Conservation (phyloP, 2,113 vertebrate species). For the Peromyscus polionotus region DNA sequence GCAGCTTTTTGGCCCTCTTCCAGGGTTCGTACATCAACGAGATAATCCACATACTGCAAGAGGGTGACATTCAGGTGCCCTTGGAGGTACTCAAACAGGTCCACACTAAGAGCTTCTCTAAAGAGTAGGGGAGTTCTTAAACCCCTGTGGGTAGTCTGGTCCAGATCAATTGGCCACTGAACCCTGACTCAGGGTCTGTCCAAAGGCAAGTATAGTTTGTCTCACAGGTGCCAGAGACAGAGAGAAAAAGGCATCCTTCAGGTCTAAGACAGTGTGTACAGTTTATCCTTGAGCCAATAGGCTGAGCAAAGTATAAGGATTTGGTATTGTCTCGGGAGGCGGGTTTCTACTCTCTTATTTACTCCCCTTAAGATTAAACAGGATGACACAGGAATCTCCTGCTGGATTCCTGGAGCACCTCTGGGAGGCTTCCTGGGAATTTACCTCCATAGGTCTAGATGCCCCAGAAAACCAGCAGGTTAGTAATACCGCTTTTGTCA, state of each 20-base stretch:
- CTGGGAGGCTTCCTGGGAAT: too few relatives aligned
- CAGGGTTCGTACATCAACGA: fast-evolving
- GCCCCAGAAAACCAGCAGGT: too few relatives aligned
- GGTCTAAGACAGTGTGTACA: not conserved
- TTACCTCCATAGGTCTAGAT: too few relatives aligned
- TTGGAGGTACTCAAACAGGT: not conserved
- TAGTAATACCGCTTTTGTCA: too few relatives aligned
- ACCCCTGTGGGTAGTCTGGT: not conserved
- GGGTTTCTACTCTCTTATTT: not conserved
- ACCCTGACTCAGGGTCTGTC: not conserved
- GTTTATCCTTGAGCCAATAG: too few relatives aligned
- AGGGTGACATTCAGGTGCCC: not conserved
- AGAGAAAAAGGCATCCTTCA: too few relatives aligned
- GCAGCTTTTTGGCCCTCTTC: not conserved
- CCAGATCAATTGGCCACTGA: not conserved
- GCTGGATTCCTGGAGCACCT: not conserved
- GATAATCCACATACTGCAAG: not conserved
- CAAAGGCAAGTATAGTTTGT: not conserved
- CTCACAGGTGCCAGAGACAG: not conserved
- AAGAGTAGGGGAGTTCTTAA: not conserved
- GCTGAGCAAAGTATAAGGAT: not conserved
- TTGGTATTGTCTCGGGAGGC: not conserved
- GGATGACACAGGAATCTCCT: too few relatives aligned
- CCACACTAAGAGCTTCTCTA: not conserved
- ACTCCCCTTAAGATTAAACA: not conserved